Conservation (phyloP, 2,797 vertebrate genomes). For the Myotis findleyi region DNA sequence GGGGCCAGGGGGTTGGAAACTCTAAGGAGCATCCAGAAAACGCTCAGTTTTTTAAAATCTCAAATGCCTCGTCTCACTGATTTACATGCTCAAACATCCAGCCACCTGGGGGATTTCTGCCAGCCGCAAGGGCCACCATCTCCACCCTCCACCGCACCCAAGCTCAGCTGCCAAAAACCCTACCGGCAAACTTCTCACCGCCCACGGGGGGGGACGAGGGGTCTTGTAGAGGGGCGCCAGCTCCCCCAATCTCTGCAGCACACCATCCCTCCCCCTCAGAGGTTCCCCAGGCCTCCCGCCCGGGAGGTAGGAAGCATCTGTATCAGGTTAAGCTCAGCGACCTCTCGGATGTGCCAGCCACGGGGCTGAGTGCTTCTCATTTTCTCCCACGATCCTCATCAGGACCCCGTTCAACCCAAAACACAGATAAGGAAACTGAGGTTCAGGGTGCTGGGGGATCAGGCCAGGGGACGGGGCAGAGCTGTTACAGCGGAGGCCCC, state of each 20-base stretch:
- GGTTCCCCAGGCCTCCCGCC: not conserved
- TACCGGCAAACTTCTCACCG: not conserved
- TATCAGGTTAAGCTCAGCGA: not conserved
- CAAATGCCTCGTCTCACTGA: not conserved
- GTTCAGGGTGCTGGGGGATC: not conserved
- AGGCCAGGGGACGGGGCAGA: not conserved
- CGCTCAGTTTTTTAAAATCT: not conserved
- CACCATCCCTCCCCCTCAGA: too few relatives aligned
- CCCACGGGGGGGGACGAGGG: fast-evolving
- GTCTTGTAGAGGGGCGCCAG: fast-evolving
- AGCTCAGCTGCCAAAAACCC: not conserved
- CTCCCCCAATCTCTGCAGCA: not conserved
- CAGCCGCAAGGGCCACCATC: fast-evolving
- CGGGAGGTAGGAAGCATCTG: fast-evolving
- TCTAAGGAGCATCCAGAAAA: not conserved
- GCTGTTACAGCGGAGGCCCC: not conserved
- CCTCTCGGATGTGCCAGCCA: not conserved
- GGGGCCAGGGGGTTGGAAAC: not conserved
- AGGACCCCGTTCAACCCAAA: not conserved
- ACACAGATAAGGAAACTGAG: not conserved
- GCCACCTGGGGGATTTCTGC: not conserved
- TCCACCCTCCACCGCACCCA: not conserved
- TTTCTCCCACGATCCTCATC: not conserved
- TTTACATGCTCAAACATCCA: not conserved
- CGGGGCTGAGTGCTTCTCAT: not conserved